phyloP scores from a whole-genome alignment of 2,113 vertebrate species.

The Catharus minimus region DNA sequence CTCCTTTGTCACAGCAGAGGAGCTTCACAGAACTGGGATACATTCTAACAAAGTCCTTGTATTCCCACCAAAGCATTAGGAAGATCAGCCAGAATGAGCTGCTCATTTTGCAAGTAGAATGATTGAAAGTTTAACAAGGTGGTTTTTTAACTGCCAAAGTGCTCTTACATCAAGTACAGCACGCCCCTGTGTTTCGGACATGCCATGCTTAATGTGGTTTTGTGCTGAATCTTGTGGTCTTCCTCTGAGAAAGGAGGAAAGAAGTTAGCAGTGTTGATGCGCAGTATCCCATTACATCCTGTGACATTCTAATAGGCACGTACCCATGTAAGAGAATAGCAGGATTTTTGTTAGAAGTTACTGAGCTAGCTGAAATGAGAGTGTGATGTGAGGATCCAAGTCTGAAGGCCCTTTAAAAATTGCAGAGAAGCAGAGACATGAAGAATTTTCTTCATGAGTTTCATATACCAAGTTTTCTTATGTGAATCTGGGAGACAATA shows the following conservation, averaged over 20 bases:
- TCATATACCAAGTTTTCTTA: not conserved
- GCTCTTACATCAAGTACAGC: not conserved
- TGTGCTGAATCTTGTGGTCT: not conserved
- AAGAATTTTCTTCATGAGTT: not conserved
- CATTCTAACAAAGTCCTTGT: not conserved
- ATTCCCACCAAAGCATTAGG: not conserved
- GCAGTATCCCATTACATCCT: not conserved
- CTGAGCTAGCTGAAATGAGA: not conserved
- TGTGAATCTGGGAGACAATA: not conserved
- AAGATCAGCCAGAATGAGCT: not conserved
- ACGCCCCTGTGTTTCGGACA: not conserved
- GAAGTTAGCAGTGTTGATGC: not conserved
- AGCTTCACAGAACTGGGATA: not conserved
- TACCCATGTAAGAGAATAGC: not conserved
- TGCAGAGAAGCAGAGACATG: not conserved
- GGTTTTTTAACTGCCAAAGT: not conserved
- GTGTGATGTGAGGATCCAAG: not conserved
- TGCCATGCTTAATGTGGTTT: not conserved
- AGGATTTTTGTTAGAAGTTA: not conserved
- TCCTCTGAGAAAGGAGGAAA: not conserved
- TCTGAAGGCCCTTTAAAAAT: not conserved
- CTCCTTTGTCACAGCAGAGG: not conserved
- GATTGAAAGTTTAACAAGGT: not conserved
- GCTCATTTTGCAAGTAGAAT: not conserved
- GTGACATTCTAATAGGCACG: not conserved